phyloP scores from a whole-genome alignment of 2,888 invertebrate genomes.

The Palloptera scutellata region DNA sequence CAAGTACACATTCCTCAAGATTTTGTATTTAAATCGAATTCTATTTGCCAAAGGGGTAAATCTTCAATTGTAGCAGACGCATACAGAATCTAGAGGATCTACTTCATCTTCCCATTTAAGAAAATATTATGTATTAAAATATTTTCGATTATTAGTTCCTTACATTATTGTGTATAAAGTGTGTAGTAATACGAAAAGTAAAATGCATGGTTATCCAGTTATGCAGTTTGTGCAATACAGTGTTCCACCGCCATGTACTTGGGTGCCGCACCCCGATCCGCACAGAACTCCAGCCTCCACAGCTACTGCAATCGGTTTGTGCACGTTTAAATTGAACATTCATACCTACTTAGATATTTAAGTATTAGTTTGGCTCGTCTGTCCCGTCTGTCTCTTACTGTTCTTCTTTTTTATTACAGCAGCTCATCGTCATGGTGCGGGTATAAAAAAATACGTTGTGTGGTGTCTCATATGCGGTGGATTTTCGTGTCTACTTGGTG shows the following conservation, averaged over 20 bases:
- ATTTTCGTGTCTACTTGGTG: conserved; percentile 76
- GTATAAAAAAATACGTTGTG: conserved; percentile 76
- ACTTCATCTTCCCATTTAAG: no score
- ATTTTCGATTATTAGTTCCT: no score
- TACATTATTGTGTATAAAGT: no score
- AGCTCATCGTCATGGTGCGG: conserved; percentile 62
- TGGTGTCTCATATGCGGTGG: conserved; percentile 82
- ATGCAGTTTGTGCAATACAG: conserved; percentile 73
- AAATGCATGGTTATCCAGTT: conserved; percentile 72
- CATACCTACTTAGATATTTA: neutral
- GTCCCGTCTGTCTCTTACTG: conserved; percentile 12
- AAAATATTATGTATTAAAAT: no score
- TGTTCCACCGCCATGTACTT: conserved; percentile 65
- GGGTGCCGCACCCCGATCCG: conserved; percentile 61
- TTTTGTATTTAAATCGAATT: no score
- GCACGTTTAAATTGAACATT: neutral
- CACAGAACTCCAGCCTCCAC: conserved; percentile 52
- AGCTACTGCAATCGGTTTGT: conserved; percentile 25
- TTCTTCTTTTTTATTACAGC: conserved; percentile 34
- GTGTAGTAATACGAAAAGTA: conserved; percentile 6
- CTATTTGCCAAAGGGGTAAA: no score
- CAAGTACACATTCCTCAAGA: no score
- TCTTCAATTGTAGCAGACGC: no score
- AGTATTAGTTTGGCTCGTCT: neutral
- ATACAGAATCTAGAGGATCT: no score